Evolutionary conservation across 2,888 invertebrate species (phyloP).

Genomic region (Scaptomyza reducta): DNA sequence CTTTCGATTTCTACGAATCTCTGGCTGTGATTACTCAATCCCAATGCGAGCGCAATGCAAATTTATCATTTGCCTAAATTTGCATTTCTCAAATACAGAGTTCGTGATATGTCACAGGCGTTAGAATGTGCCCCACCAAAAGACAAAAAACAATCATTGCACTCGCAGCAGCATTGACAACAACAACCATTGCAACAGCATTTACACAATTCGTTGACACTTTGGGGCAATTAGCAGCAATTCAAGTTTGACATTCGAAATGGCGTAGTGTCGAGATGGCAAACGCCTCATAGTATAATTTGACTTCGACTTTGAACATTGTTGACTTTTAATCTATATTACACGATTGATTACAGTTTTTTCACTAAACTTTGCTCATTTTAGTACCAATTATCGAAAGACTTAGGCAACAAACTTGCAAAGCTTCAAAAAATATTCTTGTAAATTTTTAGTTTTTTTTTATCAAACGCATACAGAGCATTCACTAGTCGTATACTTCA

Average conservation of each 20-base stretch:
- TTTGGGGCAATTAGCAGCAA: constrained; percentile 60
- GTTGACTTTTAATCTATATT: too few species aligned
- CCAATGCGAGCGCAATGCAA: constrained; percentile 67
- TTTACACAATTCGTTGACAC: constrained; percentile 61
- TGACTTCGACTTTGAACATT: constrained; percentile 3
- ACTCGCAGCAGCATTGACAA: not conserved
- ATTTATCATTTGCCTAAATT: constrained; percentile 64
- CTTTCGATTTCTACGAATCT: constrained; percentile 69
- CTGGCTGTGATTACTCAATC: constrained; percentile 63
- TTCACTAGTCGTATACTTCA: too few species aligned
- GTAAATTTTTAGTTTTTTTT: too few species aligned
- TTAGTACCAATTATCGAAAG: constrained; percentile 12
- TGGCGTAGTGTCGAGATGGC: constrained; percentile 22
- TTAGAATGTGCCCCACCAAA: constrained; percentile 66
- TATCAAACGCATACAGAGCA: too few species aligned
- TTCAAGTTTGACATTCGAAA: constrained; percentile 48
- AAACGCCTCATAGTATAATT: constrained; percentile 19
- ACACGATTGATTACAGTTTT: too few species aligned
- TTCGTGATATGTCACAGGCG: constrained; percentile 78
- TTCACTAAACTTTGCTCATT: too few species aligned
- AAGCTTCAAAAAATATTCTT: not conserved
- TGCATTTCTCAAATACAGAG: constrained; percentile 66
- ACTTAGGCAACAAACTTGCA: constrained; percentile 70
- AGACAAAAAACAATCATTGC: not conserved
- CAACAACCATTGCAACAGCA: constrained; percentile 19